Percentiles rank a stretch among this genome's conserved stretches.
These are phyloP conservation scores for Xiphias gladius DNA, from an alignment of 2,113 vertebrate species.

Conservation along the genomic window DNA sequence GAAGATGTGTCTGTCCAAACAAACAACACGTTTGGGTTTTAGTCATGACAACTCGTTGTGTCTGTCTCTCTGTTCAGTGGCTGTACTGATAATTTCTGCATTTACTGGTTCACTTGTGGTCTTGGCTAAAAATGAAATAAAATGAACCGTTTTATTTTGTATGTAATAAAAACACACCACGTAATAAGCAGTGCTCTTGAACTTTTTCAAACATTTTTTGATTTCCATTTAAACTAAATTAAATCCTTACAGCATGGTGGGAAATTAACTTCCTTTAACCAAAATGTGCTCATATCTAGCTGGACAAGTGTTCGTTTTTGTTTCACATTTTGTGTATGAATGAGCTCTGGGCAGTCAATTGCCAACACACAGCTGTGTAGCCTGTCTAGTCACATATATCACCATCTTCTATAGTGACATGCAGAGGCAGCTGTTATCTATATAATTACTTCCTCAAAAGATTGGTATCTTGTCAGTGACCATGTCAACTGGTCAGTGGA, in stretches of 20 bases:
- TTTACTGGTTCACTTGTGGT: not conserved
- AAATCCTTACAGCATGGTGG: not conserved
- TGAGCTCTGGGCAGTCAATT: not conserved
- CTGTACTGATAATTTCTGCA: conserved; percentile 10
- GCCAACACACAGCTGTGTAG: conserved; percentile 1
- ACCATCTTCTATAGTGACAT: conserved; percentile 13
- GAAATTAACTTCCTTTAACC: not conserved
- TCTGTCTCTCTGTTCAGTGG: not conserved
- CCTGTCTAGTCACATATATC: conserved; percentile 33
- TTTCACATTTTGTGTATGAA: conserved; percentile 4
- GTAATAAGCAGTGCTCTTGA: not conserved
- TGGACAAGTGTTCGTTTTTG: not conserved
- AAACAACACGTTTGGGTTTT: not conserved
- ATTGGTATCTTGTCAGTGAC: conserved; percentile 67
- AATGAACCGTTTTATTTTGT: not conserved
- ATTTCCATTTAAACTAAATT: not conserved
- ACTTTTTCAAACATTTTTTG: not conserved
- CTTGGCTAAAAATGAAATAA: not conserved
- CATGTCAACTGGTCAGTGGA: conserved; percentile 51
- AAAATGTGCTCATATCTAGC: not conserved
- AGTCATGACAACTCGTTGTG: not conserved
- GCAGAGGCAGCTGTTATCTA: conserved; percentile 66
- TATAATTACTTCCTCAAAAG: conserved; percentile 79
- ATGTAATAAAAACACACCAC: not conserved
- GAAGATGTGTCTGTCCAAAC: conserved; percentile 49